A percentile compares a stretch with the other conserved stretches of the same genome.
Evolutionary conservation across 2,888 invertebrate species (phyloP).

Genomic region (Amblyteles armatorius): DNA sequence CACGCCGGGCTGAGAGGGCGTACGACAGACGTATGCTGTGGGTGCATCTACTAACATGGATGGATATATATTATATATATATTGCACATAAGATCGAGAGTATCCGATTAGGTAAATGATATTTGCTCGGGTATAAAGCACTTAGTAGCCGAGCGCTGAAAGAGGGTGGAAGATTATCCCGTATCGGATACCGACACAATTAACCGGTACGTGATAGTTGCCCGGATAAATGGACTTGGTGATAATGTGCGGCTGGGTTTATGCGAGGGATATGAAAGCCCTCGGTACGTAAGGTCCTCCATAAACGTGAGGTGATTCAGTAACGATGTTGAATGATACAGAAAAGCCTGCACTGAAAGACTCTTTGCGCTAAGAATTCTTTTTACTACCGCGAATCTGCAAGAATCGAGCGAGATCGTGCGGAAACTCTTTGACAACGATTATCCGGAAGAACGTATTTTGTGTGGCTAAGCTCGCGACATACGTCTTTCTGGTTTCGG

Average conservation of each 20-base stretch:
- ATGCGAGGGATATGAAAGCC: not conserved
- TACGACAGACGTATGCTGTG: slow-evolving; percentile 18
- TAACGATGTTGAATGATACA: not conserved
- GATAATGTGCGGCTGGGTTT: slow-evolving; percentile 1
- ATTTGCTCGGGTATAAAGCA: slow-evolving; percentile 43
- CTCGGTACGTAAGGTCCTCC: not conserved
- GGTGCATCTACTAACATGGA: not conserved
- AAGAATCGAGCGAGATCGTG: not conserved
- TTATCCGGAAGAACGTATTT: not conserved
- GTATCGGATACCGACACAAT: slow-evolving; percentile 44
- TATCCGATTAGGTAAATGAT: slow-evolving; percentile 49
- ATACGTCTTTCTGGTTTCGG: not conserved
- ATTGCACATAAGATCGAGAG: slow-evolving; percentile 24
- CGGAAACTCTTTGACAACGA: not conserved
- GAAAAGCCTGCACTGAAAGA: not conserved
- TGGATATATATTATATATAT: slow-evolving; percentile 1
- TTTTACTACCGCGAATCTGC: not conserved
- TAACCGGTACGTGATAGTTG: slow-evolving; percentile 26
- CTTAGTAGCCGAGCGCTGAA: slow-evolving; percentile 18
- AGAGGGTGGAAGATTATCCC: slow-evolving; percentile 39
- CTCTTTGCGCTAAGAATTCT: not conserved
- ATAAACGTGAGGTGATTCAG: not conserved
- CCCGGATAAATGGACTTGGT: slow-evolving; percentile 1
- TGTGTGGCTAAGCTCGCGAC: not conserved
- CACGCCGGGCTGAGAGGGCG: slow-evolving; percentile 40